Evolutionary conservation across 2,888 invertebrate species (phyloP).

Genomic region (Temnothorax rugatulus): DNA sequence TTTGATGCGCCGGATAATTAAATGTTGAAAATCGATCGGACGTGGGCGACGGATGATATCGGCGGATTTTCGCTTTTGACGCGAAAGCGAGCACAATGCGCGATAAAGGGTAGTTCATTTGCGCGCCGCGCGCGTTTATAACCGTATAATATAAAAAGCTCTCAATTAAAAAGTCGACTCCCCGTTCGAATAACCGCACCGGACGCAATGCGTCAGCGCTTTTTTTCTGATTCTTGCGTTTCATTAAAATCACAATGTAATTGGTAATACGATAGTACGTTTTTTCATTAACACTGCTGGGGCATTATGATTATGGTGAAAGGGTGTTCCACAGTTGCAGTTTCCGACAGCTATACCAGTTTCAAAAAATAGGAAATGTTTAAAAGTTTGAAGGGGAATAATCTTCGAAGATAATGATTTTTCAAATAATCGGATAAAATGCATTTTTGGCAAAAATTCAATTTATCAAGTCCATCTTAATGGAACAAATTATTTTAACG

Average conservation of each 20-base stretch:
- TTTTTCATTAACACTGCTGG: conserved; percentile 68
- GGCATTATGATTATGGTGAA: conserved; percentile 74
- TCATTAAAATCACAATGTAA: conserved; percentile 67
- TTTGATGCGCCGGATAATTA: conserved; percentile 50
- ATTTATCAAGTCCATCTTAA: background rate
- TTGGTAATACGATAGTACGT: conserved; percentile 75
- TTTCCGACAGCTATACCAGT: conserved; percentile 41
- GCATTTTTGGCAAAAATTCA: conserved; percentile 4
- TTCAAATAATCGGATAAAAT: conserved; percentile 39
- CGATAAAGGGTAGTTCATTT: conserved; percentile 59
- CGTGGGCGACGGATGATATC: conserved; percentile 48
- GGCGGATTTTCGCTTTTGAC: conserved; percentile 55
- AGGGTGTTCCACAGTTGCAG: conserved; percentile 61
- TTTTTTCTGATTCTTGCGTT: conserved; percentile 58
- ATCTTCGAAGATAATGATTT: conserved; percentile 42
- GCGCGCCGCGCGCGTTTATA: conserved; percentile 57
- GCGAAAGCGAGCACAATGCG: conserved; percentile 53
- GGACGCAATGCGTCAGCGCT: conserved; percentile 65
- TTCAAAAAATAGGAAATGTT: conserved; percentile 42
- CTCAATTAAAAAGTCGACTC: conserved; percentile 70
- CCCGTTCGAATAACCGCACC: conserved; percentile 63
- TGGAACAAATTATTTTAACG: conserved; percentile 16
- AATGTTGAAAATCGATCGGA: conserved; percentile 56
- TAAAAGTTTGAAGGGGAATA: conserved; percentile 34
- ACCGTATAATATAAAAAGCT: conserved; percentile 67